Evolutionary conservation across 2,797 vertebrate species (phyloP), one percentile per base, ranked within the genome.

Genomic region (Staurois parvus): DNA sequence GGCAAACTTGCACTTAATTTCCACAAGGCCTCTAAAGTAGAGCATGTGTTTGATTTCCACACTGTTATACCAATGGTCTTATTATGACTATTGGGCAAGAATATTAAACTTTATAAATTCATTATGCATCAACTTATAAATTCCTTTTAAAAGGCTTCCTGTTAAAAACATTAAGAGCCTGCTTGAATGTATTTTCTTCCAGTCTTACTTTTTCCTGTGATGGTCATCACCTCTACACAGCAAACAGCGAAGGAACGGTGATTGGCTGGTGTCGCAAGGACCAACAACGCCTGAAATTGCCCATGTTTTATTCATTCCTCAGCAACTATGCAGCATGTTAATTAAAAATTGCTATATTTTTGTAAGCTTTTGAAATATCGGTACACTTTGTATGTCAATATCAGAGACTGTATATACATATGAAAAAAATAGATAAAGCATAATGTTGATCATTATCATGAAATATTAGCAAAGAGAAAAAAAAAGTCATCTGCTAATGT

Each of bases 231-330:
- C 93, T 99, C 83, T 99, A 98, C 94, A 99, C 97, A 0, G 97
- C 97, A 0, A 99, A 98, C 91, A 98, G 96, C 13, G 98, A 99
- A 19, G 98, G 98, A 37, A 98, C 95, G 0, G 97, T 99, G 84
- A 99, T 98, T 72, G 97, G 97, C 29, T 99, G 98, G 98, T 99
- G 98, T 88, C 96, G 98, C 66, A 96, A 97, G 82, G 98, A 99
- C 95, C 98, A 99, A 93, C 97, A 99, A 92, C 96, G 98, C 76
- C 90, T 98, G 94, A 99, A 99, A 92, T 93, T 97, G 79, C 98
- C 98, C 82, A 99, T 99, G 98, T 99, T 99, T 94, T 99, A 98
- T 88, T 98, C 98, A 64, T 99, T 99, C 94, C 96, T 99, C 74
- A 99, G 98, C 94, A 99, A 95, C 94, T 99, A 99, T 0, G 97